Evolutionary conservation across 2,113 vertebrate genomes (phyloP), one percentile per base, ranked within the genome.

Genomic region (Grammomys dolichurus): DNA sequence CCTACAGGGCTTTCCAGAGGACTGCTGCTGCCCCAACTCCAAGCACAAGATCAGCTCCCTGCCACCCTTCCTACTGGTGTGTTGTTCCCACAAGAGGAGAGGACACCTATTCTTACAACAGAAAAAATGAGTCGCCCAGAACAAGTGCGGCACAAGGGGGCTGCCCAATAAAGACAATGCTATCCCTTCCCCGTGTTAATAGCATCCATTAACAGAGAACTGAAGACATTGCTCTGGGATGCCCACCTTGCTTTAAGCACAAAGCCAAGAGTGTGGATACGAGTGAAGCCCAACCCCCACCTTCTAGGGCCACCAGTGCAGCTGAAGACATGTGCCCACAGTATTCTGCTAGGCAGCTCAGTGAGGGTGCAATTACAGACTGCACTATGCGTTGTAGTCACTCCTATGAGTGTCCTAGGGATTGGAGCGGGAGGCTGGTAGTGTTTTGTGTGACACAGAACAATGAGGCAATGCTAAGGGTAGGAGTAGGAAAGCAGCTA

Each of bases 151-250:
- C 56, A 20, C 6, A 8, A 58, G 14, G 11, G 2, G 51, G 22
- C 33, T 26, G 63, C 58, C 46, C 11, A 60, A 33, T 24, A 46
- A 58, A 58, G 51, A 56, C 20, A 54, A 36, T 26, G 17, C 19
- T 48, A 11, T 0, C 0, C 2, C 60, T 76, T 9, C 28, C 6
- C 58, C 85, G 0, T 16, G 43, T 11, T 10, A 13, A 91, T 2
- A 22, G 36, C n/a, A 10, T 0, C 51, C 20, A 11, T 63, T 51
- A 56, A 58, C 84, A 20, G 70, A 82, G 85, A 81, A 65, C 19
- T 14, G 2, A 12, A 56, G 43, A 28, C n/a, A 11, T 56, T 80
- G 54, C 72, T 65, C 69, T 84, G 46, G 28, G 56, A 12, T 5
- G 22, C 13, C 40, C 46, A 1, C 36, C 91, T n/a, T 33, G 89